Percentiles rank a stretch among this genome's conserved stretches.
Evolutionary conservation across 2,888 invertebrate genomes (phyloP).

Genomic region (Drosophila diplacantha): DNA sequence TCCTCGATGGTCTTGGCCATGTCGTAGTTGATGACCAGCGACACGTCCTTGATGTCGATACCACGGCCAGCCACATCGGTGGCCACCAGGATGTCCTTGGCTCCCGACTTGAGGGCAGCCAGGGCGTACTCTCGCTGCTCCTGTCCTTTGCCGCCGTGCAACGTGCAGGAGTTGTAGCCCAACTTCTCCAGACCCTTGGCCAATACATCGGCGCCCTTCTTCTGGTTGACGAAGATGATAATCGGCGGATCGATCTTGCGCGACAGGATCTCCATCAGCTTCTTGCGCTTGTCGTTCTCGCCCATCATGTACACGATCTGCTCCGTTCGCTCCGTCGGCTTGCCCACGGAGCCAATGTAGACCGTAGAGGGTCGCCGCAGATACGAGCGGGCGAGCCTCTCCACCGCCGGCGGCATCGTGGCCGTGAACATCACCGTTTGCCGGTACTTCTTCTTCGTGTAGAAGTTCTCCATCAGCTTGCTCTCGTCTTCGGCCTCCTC

Average conservation of each 20-base stretch:
- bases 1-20: constrained; percentile 99
- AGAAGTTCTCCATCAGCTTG: constrained; percentile 93
- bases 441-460: constrained; percentile 94
- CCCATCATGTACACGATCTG: constrained; percentile 97
- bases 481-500: constrained; percentile 98
- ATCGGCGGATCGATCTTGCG: constrained; percentile 97
- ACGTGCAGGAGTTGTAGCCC: constrained; percentile 96
- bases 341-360: constrained; percentile 97
- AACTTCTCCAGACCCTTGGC: constrained; percentile 98
- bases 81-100: constrained; percentile 98
- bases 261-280: constrained; percentile 94
- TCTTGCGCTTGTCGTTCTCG: constrained; percentile 97
- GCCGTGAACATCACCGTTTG: constrained; percentile 99
- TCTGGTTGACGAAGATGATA: constrained; percentile 99
- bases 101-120: constrained; percentile 95
- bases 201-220: constrained; percentile 99
- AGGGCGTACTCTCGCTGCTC: constrained; percentile 99
- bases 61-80: constrained; percentile 99
- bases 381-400: constrained; percentile 95
- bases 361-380: constrained; percentile 97
- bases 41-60: constrained; percentile 99
- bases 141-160: constrained; percentile 99
- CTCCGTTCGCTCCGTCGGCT: constrained; percentile 98
- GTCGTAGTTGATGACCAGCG: constrained; percentile 99
- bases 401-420: constrained; percentile 99